Evolutionary conservation across 2,113 vertebrate genomes (phyloP).

Genomic region (Cololabis saira): DNA sequence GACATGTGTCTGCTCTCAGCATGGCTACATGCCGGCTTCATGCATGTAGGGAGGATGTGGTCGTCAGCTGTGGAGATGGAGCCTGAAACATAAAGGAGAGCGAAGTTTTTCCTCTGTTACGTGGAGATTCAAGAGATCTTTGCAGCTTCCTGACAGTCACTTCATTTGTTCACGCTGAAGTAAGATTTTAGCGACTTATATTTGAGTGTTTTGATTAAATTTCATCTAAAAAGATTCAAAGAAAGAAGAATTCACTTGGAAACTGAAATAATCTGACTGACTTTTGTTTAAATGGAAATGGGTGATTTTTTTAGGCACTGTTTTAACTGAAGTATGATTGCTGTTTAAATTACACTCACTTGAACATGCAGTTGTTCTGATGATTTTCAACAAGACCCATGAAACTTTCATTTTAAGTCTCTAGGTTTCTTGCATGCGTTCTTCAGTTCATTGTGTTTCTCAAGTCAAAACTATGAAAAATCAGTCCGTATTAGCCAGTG

Average conservation of each 20-base stretch:
- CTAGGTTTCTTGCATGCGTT: not conserved
- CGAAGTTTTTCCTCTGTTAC: not conserved
- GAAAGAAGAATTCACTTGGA: not conserved
- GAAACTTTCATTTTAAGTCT: not conserved
- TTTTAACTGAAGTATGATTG: no score
- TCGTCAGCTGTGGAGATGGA: conserved; percentile 27
- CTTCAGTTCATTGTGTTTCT: not conserved
- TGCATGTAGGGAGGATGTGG: conserved; percentile 49
- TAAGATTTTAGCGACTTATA: not conserved
- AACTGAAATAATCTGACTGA: no score
- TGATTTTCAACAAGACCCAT: not conserved
- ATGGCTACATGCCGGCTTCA: not conserved
- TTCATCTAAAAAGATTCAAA: not conserved
- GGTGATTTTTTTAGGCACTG: no score
- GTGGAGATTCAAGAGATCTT: not conserved
- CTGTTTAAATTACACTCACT: no score
- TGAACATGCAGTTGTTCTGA: no score
- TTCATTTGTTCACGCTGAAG: not conserved
- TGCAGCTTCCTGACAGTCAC: not conserved
- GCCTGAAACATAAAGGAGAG: conserved; percentile 6
- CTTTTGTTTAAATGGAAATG: no score
- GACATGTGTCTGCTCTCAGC: conserved; percentile 24
- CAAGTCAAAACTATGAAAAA: no score
- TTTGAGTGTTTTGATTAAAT: not conserved
- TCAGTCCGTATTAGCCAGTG: no score